These are phyloP conservation scores for Smittia aterrima DNA, from an alignment of 2,888 invertebrate species.

Conservation along the genomic window DNA sequence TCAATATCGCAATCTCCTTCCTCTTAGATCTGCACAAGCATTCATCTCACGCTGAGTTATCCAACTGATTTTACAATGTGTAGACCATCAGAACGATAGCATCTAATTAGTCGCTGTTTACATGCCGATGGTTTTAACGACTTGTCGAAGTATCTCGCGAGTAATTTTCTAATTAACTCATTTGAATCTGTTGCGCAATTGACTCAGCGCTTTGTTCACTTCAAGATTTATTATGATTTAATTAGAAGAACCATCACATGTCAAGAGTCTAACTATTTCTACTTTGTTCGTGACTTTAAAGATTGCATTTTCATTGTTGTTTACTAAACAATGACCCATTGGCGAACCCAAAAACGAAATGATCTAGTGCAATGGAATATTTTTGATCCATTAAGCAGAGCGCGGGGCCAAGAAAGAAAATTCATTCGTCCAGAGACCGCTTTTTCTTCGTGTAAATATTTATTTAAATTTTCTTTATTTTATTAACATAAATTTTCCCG, in stretches of 20 bases:
- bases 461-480: constrained; percentile 11
- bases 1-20: not conserved
- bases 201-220: too few relatives aligned
- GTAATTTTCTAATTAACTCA: not conserved
- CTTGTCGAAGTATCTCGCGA: not conserved
- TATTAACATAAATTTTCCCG: not conserved
- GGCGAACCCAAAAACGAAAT: not conserved
- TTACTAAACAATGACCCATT: not conserved
- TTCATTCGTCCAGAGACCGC: not conserved
- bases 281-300: not conserved
- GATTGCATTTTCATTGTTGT: not conserved
- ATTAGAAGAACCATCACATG: too few relatives aligned
- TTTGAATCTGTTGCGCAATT: not conserved
- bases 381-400: not conserved
- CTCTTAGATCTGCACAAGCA: not conserved
- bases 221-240: too few relatives aligned
- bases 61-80: not conserved
- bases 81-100: not conserved
- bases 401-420: not conserved
- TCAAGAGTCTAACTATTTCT: too few relatives aligned
- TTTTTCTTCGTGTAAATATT: not conserved
- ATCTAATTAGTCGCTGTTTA: not conserved
- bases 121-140: not conserved
- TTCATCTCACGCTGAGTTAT: not conserved
- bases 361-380: too few relatives aligned